Percentiles rank a stretch among this genome's conserved stretches.
Conservation (phyloP, 92 coral and sea anemone genomes). For the Phenganax subtilis region DNA sequence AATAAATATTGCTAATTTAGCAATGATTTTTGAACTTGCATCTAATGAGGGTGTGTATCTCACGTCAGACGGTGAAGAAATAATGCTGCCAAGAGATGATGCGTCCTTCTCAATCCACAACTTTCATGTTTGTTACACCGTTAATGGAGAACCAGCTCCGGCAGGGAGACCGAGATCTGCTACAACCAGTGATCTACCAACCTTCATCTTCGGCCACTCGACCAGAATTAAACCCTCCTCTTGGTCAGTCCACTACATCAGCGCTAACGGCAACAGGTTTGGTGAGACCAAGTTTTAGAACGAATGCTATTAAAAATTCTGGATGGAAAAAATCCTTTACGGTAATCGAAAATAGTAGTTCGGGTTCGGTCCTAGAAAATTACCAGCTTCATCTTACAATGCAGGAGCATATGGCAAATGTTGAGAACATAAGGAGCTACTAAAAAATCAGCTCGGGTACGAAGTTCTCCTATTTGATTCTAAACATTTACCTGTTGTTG, state of each 20-base stretch:
- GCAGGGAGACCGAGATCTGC: neutral
- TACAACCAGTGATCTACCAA: neutral
- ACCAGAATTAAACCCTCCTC: neutral
- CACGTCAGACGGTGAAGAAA: neutral
- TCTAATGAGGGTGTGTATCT: neutral
- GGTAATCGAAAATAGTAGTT: neutral
- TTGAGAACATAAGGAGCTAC: conserved; percentile 36
- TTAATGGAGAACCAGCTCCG: neutral
- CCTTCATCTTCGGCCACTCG: neutral
- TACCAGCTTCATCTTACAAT: conserved; percentile 47
- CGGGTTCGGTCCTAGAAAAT: conserved; percentile 40
- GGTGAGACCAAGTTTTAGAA: conserved; percentile 39
- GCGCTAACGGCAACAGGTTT: neutral
- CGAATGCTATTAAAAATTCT: conserved; percentile 5
- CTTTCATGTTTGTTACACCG: neutral
- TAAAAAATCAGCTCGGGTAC: conserved; percentile 46
- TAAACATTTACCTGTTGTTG: conserved; percentile 47
- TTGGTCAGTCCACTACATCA: neutral
- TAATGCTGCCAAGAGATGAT: neutral
- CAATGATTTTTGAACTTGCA: neutral
- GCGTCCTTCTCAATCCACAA: neutral
- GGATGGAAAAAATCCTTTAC: conserved; percentile 47
- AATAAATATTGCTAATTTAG: neutral
- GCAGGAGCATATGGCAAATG: conserved; percentile 44
- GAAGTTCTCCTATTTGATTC: conserved; percentile 37